Evolutionary conservation across 2,797 vertebrate genomes (phyloP).

Genomic region (Bufotes viridis): DNA sequence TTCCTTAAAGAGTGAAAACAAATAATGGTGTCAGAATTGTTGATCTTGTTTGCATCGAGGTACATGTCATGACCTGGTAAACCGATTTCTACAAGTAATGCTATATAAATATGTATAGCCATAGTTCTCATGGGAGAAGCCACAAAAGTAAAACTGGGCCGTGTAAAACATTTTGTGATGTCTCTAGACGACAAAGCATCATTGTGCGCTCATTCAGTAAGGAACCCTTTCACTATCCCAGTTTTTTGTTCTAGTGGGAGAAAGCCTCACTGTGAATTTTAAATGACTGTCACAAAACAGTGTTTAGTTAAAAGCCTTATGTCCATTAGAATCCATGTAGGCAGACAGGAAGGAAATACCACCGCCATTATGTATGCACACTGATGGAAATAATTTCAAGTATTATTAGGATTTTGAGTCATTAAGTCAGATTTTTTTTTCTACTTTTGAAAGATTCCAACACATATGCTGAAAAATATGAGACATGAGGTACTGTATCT

Average conservation of each 20-base stretch:
- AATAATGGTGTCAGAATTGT: conserved; percentile 30
- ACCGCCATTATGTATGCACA: conserved; percentile 6
- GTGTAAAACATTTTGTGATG: conserved; percentile 56
- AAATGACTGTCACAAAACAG: conserved; percentile 43
- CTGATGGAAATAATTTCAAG: background rate
- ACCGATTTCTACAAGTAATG: conserved; percentile 51
- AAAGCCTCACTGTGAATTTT: conserved; percentile 51
- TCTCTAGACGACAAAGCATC: conserved; percentile 47
- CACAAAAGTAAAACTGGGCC: conserved; percentile 41
- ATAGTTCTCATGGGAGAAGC: conserved; percentile 41
- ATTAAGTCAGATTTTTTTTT: background rate
- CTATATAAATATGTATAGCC: conserved; percentile 59
- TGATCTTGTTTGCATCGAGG: conserved; percentile 50
- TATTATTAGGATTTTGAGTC: conserved; percentile 12
- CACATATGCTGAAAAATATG: conserved; percentile 5
- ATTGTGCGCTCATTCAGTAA: conserved; percentile 52
- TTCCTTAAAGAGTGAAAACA: conserved; percentile 46
- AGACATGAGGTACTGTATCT: background rate
- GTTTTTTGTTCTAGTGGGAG: conserved; percentile 45
- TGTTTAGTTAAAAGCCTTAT: conserved; percentile 28
- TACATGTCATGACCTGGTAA: conserved; percentile 51
- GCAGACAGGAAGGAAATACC: conserved; percentile 10
- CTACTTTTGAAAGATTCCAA: background rate
- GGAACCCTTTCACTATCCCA: conserved; percentile 46
- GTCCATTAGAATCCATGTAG: conserved; percentile 26